Percentiles rank a stretch among this genome's conserved stretches.
These are phyloP conservation scores for Pterostichus niger DNA, from an alignment of 2,888 invertebrate genomes.

Conservation along the genomic window DNA sequence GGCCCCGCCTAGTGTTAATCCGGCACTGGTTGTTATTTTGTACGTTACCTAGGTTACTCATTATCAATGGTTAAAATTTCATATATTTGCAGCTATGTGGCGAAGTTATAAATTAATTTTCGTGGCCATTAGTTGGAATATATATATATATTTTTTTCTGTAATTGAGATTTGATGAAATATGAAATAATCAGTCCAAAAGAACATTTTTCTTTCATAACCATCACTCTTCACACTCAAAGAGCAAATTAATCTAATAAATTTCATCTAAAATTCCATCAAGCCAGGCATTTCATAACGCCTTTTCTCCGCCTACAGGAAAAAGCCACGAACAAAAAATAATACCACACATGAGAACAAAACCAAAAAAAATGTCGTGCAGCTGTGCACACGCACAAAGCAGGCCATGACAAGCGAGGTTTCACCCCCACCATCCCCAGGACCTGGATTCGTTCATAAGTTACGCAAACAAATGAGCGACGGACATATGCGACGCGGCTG, in stretches of 20 bases:
- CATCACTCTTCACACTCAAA: constrained; percentile 9
- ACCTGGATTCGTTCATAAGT: too few relatives aligned
- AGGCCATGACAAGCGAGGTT: background rate
- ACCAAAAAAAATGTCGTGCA: constrained; percentile 24
- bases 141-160: too few relatives aligned
- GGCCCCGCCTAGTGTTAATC: too few relatives aligned
- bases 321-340: constrained; percentile 21
- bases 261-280: constrained; percentile 55
- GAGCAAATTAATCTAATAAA: constrained; percentile 50
- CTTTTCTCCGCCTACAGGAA: background rate
- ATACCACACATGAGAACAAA: constrained; percentile 9
- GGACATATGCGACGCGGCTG: background rate
- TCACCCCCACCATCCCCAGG: background rate
- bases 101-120: too few relatives aligned
- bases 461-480: constrained; percentile 11
- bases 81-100: too few relatives aligned
- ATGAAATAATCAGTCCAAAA: background rate
- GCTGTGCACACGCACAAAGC: constrained; percentile 26
- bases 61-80: too few relatives aligned
- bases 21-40: too few relatives aligned
- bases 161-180: background rate
- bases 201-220: constrained; percentile 3
- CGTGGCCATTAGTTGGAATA: too few relatives aligned
- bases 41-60: too few relatives aligned
- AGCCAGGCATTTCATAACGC: constrained; percentile 41